Percentiles rank a stretch among this genome's conserved stretches.
Evolutionary conservation across 1,140 invertebrate genomes (phyloP).

Genomic region (Orius insidiosus): DNA sequence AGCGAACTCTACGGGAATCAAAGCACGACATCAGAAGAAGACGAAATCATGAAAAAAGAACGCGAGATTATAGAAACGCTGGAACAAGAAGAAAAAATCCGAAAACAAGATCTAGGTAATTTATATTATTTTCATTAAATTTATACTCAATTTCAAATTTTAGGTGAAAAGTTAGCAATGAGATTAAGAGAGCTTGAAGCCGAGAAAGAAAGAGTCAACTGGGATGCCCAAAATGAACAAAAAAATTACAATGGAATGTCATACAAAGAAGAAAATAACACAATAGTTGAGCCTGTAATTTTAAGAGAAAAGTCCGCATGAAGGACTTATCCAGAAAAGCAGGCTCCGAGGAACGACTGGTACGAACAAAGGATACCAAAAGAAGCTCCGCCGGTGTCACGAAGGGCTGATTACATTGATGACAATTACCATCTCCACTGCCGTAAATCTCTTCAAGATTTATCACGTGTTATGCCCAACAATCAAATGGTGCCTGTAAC

Average conservation of each 20-base stretch:
- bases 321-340: no score
- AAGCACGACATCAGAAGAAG: slow-evolving; percentile 45
- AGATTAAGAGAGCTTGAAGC: slow-evolving; percentile 33
- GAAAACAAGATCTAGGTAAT: slow-evolving; percentile 19
- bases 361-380: no score
- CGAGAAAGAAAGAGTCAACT: slow-evolving; percentile 33
- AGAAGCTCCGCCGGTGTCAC: not conserved
- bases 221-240: slow-evolving; percentile 22
- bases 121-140: not conserved
- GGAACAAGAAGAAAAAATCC: slow-evolving; percentile 44
- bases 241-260: no score
- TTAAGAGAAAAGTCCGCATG: no score
- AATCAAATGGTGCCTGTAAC: not conserved
- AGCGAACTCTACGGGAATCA: slow-evolving; percentile 34
- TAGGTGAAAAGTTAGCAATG: slow-evolving; percentile 34
- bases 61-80: slow-evolving; percentile 51
- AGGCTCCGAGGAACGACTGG: no score
- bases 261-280: no score
- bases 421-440: not conserved
- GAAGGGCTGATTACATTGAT: no score
- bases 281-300: no score
- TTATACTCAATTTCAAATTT: slow-evolving; percentile 1
- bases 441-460: slow-evolving; percentile 9
- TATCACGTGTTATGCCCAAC: not conserved
- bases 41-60: slow-evolving; percentile 51